Conservation (phyloP, 2,113 vertebrate genomes). For the Eretmochelys imbricata region DNA sequence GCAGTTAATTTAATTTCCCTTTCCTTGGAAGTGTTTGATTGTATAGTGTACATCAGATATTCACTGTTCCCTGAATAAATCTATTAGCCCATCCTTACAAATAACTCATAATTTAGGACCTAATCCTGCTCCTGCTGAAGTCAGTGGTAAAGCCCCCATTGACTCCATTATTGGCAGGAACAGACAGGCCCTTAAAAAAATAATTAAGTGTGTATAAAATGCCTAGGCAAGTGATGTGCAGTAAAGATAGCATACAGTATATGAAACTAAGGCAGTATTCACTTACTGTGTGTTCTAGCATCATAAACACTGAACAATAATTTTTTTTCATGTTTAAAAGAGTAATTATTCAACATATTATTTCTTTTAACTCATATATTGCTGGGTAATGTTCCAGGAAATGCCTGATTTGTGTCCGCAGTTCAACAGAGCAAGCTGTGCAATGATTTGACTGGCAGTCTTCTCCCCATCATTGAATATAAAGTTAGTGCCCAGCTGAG, state of each 20-base stretch:
- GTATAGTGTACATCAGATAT: neutral
- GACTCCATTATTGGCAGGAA: neutral
- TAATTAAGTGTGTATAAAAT: neutral
- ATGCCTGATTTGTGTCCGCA: constrained; percentile 6
- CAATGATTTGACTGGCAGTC: neutral
- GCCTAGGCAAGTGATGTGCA: accelerated
- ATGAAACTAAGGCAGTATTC: neutral
- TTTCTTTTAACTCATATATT: neutral
- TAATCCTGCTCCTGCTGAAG: neutral
- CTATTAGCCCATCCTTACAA: neutral
- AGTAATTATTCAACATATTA: neutral
- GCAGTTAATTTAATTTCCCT: neutral
- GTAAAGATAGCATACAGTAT: neutral
- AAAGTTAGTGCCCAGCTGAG: neutral
- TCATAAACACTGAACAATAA: neutral
- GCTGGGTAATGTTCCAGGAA: constrained; percentile 48
- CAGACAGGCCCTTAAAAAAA: neutral
- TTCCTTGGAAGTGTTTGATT: neutral
- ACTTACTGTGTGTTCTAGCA: neutral
- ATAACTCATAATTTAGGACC: neutral
- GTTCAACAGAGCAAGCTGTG: neutral
- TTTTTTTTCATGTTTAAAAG: neutral
- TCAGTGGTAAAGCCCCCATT: neutral
- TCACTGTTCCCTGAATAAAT: neutral
- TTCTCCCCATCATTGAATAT: neutral